Conservation (phyloP, 1,140 invertebrate species). For the Drosophila virilis region DNA sequence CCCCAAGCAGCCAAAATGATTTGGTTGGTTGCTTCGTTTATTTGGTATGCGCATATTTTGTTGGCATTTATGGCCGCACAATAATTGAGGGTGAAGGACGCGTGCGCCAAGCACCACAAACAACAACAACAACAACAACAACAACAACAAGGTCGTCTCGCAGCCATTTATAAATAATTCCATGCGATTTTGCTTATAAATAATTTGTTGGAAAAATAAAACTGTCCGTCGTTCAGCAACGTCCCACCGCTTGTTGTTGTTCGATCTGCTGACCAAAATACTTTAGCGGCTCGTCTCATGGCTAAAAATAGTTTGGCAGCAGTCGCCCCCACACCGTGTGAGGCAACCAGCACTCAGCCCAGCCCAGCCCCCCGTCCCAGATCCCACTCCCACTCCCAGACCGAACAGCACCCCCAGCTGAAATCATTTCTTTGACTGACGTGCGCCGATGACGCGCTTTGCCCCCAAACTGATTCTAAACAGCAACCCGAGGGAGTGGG, state of each 20-base stretch:
- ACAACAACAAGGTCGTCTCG: conserved; percentile 73
- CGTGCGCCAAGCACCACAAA: conserved; percentile 60
- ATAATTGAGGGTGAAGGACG: conserved; percentile 77
- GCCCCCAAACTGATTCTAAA: conserved; percentile 52
- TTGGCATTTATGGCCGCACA: conserved; percentile 54
- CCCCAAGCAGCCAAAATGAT: conserved; percentile 4
- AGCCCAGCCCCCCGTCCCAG: background rate
- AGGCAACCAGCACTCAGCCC: background rate
- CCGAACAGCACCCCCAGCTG: background rate
- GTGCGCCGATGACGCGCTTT: conserved; percentile 75
- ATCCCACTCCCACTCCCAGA: conserved; percentile 24
- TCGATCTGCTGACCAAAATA: conserved; percentile 79
- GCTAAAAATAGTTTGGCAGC: conserved; percentile 62
- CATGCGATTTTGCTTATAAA: conserved; percentile 72
- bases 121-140: conserved; percentile 35
- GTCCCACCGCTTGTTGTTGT: conserved; percentile 43
- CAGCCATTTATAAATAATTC: conserved; percentile 73
- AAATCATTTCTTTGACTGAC: conserved; percentile 46
- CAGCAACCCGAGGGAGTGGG: conserved; percentile 29
- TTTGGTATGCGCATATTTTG: conserved; percentile 47
- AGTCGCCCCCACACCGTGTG: background rate
- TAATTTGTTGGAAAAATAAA: conserved; percentile 76
- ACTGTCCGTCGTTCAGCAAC: conserved; percentile 36
- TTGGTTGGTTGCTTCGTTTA: conserved; percentile 29
- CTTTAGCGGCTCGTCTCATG: conserved; percentile 74